Conservation (phyloP, 1,140 invertebrate genomes). For the Drosophila ogumai region DNA sequence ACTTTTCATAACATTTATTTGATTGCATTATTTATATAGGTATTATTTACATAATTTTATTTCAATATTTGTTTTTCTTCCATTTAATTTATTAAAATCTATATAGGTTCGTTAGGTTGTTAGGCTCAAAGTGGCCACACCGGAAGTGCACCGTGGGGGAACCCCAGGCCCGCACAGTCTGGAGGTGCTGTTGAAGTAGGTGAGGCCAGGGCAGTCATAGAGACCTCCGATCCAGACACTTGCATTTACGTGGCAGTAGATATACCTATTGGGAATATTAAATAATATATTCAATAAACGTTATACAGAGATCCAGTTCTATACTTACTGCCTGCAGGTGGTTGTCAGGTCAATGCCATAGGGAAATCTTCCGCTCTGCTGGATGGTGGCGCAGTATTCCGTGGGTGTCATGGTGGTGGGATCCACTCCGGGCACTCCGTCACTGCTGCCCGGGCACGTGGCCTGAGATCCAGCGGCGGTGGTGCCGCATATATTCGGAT, state of each 20-base stretch:
- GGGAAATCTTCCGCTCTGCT: slow-evolving; percentile 38
- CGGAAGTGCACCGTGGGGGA: slow-evolving; percentile 32
- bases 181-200: slow-evolving; percentile 47
- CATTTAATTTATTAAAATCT: neutral
- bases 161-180: slow-evolving; percentile 24
- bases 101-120: neutral
- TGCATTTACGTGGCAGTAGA: slow-evolving; percentile 17
- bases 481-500: slow-evolving; percentile 45
- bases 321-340: slow-evolving; percentile 53
- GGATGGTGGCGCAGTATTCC: slow-evolving; percentile 20
- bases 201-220: slow-evolving; percentile 49
- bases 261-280: slow-evolving; percentile 15
- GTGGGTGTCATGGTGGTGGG: slow-evolving; percentile 23
- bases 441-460: slow-evolving; percentile 25
- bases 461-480: neutral
- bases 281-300: neutral
- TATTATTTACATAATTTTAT: neutral
- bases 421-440: slow-evolving; percentile 1
- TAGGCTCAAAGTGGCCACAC: slow-evolving; percentile 17
- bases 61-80: neutral
- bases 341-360: slow-evolving; percentile 34
- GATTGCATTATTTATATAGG: neutral
- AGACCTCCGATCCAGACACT: slow-evolving; percentile 25
- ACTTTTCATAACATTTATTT: neutral
- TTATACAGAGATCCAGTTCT: rapidly evolving